Evolutionary conservation across 2,113 vertebrate species (phyloP).

Genomic region (Perca schrenkii): DNA sequence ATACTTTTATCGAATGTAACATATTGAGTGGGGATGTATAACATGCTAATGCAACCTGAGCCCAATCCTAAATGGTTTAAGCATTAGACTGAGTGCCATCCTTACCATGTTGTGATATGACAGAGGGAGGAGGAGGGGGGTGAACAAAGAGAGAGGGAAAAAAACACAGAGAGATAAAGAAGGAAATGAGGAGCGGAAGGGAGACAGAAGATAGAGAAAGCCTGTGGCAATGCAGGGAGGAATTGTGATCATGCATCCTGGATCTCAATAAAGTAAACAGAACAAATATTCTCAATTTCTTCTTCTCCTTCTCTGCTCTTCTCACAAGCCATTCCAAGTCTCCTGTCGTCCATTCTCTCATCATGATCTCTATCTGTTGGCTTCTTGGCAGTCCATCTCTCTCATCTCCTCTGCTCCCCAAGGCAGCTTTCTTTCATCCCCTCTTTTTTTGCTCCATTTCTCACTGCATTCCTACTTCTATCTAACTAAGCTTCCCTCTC

Average conservation of each 20-base stretch:
- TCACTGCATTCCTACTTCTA: slow-evolving; percentile 21
- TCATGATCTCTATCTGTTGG: slow-evolving; percentile 74
- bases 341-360: slow-evolving; percentile 62
- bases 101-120: slow-evolving; percentile 37
- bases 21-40: slow-evolving; percentile 27
- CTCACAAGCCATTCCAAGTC: slow-evolving; percentile 64
- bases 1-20: slow-evolving; percentile 25
- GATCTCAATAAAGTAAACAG: slow-evolving; percentile 78
- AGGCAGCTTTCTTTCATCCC: slow-evolving; percentile 58
- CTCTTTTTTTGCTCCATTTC: slow-evolving; percentile 39
- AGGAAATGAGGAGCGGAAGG: slow-evolving; percentile 33
- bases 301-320: slow-evolving; percentile 59
- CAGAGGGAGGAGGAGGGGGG: slow-evolving; percentile 17
- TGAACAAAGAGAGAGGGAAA: slow-evolving; percentile 37
- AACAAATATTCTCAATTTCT: slow-evolving; percentile 71
- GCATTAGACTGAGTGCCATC: slow-evolving; percentile 48
- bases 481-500: slow-evolving; percentile 4
- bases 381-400: slow-evolving; percentile 64
- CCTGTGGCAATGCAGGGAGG: slow-evolving; percentile 46
- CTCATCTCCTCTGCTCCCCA: slow-evolving; percentile 60
- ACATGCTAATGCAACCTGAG: slow-evolving; percentile 39
- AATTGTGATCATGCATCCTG: slow-evolving; percentile 63
- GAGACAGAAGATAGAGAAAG: slow-evolving; percentile 37
- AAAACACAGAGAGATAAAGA: slow-evolving; percentile 38
- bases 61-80: slow-evolving; percentile 50